Conservation (phyloP, 2,113 vertebrate species). For the Apteryx owenii region DNA sequence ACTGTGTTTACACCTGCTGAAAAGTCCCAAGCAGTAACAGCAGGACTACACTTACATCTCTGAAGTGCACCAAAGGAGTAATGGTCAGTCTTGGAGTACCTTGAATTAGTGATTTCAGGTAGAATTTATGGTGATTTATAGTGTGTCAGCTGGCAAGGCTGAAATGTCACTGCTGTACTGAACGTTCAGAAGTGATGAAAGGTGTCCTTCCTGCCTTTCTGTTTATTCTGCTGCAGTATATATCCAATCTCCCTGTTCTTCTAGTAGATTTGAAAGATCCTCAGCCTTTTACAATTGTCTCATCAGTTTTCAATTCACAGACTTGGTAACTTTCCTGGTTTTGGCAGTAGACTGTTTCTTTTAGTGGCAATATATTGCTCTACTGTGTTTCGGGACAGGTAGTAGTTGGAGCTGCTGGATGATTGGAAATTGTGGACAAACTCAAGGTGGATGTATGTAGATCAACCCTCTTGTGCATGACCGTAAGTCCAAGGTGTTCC, state of each 20-base stretch:
- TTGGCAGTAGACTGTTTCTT: neutral
- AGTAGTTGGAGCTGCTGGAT: neutral
- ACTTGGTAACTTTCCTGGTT: neutral
- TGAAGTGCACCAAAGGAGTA: neutral
- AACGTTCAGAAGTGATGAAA: neutral
- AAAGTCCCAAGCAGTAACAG: neutral
- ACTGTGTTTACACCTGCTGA: neutral
- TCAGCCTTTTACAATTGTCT: neutral
- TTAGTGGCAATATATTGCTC: neutral
- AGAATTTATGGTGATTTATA: neutral
- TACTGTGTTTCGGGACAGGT: neutral
- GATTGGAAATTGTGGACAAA: neutral
- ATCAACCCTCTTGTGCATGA: neutral
- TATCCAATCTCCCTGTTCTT: neutral
- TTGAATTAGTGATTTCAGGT: neutral
- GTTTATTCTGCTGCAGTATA: neutral
- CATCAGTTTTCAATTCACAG: neutral
- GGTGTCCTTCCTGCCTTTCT: neutral
- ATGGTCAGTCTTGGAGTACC: neutral
- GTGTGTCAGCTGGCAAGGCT: neutral
- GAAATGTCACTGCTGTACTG: neutral
- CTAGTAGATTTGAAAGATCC: neutral
- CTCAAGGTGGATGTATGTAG: neutral
- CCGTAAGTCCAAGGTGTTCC: neutral
- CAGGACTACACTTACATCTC: neutral